phyloP scores from a whole-genome alignment of 2,888 invertebrate genomes.

The Deladenus siricidicola region DNA sequence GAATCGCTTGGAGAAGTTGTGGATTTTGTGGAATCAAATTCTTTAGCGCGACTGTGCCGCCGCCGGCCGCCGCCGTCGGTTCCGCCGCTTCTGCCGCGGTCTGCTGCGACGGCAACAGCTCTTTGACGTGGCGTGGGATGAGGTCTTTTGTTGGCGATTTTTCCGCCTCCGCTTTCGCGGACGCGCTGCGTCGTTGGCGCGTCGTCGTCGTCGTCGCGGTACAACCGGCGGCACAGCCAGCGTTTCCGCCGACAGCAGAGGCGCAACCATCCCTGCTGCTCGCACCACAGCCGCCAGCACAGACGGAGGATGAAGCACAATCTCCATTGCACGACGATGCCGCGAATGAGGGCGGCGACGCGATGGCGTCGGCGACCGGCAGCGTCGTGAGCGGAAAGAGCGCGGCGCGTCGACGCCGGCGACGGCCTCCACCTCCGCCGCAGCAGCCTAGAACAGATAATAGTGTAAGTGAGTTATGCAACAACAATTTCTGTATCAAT shows the following conservation, averaged over 20 bases:
- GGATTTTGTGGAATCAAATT: too few species aligned
- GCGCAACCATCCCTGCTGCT: not conserved
- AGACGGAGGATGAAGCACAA: not conserved
- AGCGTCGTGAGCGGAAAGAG: not conserved
- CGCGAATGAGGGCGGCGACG: too few species aligned
- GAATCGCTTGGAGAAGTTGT: too few species aligned
- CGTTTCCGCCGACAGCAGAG: not conserved
- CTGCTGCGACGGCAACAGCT: not conserved
- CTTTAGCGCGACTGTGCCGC: too few species aligned
- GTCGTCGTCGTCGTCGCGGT: too few species aligned
- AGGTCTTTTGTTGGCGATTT: not conserved
- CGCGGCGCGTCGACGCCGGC: not conserved
- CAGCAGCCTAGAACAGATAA: not conserved
- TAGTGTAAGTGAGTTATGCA: too few species aligned
- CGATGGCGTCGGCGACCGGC: not conserved
- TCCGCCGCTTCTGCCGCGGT: too few species aligned
- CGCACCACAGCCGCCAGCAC: not conserved
- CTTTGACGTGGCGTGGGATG: not conserved
- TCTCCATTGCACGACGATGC: too few species aligned
- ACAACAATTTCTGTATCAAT: too few species aligned
- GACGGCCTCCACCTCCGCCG: slow-evolving; percentile 6
- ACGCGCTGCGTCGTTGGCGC: not conserved
- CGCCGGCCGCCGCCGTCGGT: too few species aligned
- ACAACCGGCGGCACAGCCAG: too few species aligned
- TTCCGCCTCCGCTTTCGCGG: not conserved